Evolutionary conservation across 2,113 vertebrate genomes (phyloP).

Genomic region (Oryctolagus cuniculus): DNA sequence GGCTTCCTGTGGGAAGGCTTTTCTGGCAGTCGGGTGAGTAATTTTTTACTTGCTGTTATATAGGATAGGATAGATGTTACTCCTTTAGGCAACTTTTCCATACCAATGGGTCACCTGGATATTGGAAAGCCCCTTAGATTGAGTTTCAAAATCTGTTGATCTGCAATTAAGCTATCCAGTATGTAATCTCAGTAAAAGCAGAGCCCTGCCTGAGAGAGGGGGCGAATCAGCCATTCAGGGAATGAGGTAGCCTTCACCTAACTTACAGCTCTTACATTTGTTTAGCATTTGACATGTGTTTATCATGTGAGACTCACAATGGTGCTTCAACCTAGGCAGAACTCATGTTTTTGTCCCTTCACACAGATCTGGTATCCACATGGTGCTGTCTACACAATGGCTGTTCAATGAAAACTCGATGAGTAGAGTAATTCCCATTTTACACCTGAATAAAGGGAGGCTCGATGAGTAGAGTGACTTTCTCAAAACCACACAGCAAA

Average conservation of each 20-base stretch:
- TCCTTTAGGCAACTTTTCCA: neutral
- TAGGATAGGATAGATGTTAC: neutral
- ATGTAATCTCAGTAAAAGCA: neutral
- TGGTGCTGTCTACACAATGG: neutral
- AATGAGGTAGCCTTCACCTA: neutral
- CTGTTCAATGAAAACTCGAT: neutral
- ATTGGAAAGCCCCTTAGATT: neutral
- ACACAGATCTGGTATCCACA: neutral
- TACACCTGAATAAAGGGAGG: neutral
- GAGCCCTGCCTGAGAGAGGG: neutral
- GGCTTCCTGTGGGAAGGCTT: neutral
- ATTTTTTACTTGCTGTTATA: constrained; percentile 27
- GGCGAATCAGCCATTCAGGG: neutral
- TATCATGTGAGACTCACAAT: neutral
- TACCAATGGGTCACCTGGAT: neutral
- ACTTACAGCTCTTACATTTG: neutral
- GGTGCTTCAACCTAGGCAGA: neutral
- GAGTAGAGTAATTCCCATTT: constrained; percentile 25
- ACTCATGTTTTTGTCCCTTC: neutral
- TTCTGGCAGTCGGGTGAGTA: neutral
- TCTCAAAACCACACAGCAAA: neutral
- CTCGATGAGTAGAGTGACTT: neutral
- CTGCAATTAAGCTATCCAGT: neutral
- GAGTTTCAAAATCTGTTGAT: constrained; percentile 28
- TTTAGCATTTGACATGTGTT: neutral